Conservation (phyloP, 2,888 invertebrate species). For the Drosophila affinis region DNA sequence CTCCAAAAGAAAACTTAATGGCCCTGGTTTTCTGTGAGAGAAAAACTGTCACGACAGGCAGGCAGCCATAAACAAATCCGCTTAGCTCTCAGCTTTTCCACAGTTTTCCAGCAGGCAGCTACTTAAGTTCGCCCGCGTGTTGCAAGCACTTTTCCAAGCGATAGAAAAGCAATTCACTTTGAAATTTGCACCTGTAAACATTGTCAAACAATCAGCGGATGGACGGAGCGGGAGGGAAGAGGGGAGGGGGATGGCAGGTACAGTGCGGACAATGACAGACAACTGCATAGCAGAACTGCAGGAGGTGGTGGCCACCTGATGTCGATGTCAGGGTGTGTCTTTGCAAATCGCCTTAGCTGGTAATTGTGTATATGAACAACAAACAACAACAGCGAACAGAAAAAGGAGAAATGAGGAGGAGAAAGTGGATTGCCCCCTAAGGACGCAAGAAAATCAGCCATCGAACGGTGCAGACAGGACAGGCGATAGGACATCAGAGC, state of each 20-base stretch:
- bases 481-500: slow-evolving; percentile 14
- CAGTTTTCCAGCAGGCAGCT: slow-evolving; percentile 41
- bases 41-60: slow-evolving; percentile 44
- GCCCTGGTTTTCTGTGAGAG: slow-evolving; percentile 35
- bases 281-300: slow-evolving; percentile 58
- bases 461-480: slow-evolving; percentile 38
- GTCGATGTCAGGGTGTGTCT: slow-evolving; percentile 51
- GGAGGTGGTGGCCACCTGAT: slow-evolving; percentile 51
- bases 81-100: slow-evolving; percentile 51
- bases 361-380: slow-evolving; percentile 76
- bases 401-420: too few species aligned
- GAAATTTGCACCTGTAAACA: slow-evolving; percentile 80
- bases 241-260: slow-evolving; percentile 3
- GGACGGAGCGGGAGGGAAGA: slow-evolving; percentile 8
- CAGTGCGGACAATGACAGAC: slow-evolving; percentile 68
- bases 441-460: slow-evolving; percentile 19
- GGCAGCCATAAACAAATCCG: slow-evolving; percentile 49
- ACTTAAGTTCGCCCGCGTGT: slow-evolving; percentile 62
- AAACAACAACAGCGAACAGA: slow-evolving; percentile 36
- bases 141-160: slow-evolving; percentile 79
- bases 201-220: slow-evolving; percentile 66
- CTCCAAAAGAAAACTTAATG: slow-evolving; percentile 13
- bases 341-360: slow-evolving; percentile 76
- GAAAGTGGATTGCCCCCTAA: slow-evolving; percentile 9
- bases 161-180: slow-evolving; percentile 80